phyloP scores from a whole-genome alignment of 2,113 vertebrate genomes.

The Lipophrys pholis region DNA sequence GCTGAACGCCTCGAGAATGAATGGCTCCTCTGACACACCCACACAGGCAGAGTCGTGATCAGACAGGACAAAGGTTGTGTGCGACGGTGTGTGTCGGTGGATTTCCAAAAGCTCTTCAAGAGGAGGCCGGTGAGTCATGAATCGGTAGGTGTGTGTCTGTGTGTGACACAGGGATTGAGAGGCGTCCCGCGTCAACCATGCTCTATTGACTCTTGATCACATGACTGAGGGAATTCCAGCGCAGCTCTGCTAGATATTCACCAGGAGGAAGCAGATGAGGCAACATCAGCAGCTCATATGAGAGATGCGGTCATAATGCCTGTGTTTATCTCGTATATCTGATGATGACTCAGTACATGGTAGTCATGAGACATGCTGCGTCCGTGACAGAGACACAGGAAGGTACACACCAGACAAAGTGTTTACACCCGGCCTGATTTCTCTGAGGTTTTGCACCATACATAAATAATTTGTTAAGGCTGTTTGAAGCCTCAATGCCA shows the following conservation, averaged over 20 bases:
- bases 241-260: slow-evolving; percentile 27
- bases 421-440: slow-evolving; percentile 15
- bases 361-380: background rate
- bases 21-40: background rate
- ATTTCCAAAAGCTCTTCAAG: slow-evolving; percentile 1
- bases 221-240: slow-evolving; percentile 77
- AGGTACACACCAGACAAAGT: background rate
- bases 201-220: slow-evolving; percentile 68
- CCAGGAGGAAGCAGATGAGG: slow-evolving; percentile 38
- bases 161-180: slow-evolving; percentile 22
- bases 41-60: slow-evolving; percentile 7
- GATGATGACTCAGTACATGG: background rate
- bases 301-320: slow-evolving; percentile 3
- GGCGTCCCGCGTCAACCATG: slow-evolving; percentile 43
- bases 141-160: slow-evolving; percentile 7
- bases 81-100: slow-evolving; percentile 2
- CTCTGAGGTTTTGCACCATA: slow-evolving; percentile 14
- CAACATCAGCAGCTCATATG: slow-evolving; percentile 12
- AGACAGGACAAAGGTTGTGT: slow-evolving; percentile 1
- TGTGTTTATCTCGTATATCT: background rate
- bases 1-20: slow-evolving; percentile 2
- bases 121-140: slow-evolving; percentile 49
- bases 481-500: slow-evolving; percentile 42
- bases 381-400: background rate
- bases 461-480: slow-evolving; percentile 66